A percentile compares a stretch with the other conserved stretches of the same genome.
phyloP scores from a whole-genome alignment of 1,140 invertebrate species.

The Halyomorpha halys region DNA sequence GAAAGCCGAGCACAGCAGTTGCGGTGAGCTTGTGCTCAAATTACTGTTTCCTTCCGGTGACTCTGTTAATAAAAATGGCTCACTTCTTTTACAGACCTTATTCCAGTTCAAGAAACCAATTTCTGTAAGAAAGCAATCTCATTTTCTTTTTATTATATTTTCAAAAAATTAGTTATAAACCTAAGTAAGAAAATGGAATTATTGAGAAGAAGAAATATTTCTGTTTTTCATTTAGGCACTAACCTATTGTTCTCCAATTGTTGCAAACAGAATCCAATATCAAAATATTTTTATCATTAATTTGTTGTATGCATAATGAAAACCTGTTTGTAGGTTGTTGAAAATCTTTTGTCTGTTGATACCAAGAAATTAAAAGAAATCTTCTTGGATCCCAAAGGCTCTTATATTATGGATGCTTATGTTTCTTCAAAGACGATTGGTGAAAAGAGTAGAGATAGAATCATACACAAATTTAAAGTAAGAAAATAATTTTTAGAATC shows the following conservation, averaged over 20 bases:
- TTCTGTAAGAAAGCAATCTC: background rate
- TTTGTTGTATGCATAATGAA: background rate
- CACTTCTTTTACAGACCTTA: background rate
- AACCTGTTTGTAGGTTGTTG: background rate
- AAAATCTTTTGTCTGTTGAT: background rate
- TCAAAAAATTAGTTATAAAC: background rate
- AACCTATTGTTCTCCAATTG: too few species aligned
- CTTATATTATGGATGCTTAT: slow-evolving; percentile 12
- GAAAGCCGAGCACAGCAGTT: background rate
- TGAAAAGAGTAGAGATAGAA: slow-evolving; percentile 13
- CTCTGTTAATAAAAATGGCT: background rate
- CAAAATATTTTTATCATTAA: too few species aligned
- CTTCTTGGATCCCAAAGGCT: slow-evolving; percentile 9
- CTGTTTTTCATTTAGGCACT: too few species aligned
- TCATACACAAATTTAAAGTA: slow-evolving; percentile 14
- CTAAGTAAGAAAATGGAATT: too few species aligned
- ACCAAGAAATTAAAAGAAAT: background rate
- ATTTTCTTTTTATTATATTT: background rate
- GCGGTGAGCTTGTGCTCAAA: slow-evolving; percentile 1
- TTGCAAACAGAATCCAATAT: too few species aligned
- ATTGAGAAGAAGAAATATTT: too few species aligned
- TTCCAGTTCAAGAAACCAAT: slow-evolving; percentile 12
- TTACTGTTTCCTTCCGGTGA: background rate
- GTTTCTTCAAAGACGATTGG: slow-evolving; percentile 11
- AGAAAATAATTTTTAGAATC: background rate